Conservation (phyloP, 2,113 vertebrate species). For the Ctenomys sociabilis region DNA sequence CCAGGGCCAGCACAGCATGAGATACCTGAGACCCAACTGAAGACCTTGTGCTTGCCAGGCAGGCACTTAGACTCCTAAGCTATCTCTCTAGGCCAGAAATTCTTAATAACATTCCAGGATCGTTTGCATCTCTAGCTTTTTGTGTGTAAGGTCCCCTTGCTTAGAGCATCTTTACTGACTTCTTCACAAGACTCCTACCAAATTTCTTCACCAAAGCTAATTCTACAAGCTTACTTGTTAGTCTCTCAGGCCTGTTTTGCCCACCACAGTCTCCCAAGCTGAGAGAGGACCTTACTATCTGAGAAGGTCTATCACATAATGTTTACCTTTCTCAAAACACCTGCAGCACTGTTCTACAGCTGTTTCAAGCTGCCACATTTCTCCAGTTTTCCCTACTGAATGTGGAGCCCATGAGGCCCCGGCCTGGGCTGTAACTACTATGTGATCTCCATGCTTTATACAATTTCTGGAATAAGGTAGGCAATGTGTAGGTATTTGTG, state of each 20-base stretch:
- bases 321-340: not conserved
- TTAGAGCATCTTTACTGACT: not conserved
- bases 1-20: too few species aligned
- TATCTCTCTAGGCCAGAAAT: not conserved
- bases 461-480: slow-evolving; percentile 5
- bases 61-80: too few species aligned
- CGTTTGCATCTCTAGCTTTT: not conserved
- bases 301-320: not conserved
- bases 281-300: not conserved
- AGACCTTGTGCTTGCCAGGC: too few species aligned
- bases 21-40: too few species aligned
- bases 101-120: not conserved
- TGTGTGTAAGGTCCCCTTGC: not conserved
- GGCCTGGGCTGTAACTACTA: not conserved
- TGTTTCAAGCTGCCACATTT: not conserved
- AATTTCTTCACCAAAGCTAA: not conserved
- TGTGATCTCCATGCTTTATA: not conserved
- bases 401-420: not conserved
- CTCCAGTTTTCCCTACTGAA: not conserved
- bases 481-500: not conserved
- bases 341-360: not conserved
- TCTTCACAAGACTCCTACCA: too few species aligned
- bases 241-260: not conserved
- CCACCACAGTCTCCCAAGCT: too few species aligned
- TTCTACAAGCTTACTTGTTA: not conserved